phyloP scores from a whole-genome alignment of 2,113 vertebrate genomes.

The Rafetus swinhoei region DNA sequence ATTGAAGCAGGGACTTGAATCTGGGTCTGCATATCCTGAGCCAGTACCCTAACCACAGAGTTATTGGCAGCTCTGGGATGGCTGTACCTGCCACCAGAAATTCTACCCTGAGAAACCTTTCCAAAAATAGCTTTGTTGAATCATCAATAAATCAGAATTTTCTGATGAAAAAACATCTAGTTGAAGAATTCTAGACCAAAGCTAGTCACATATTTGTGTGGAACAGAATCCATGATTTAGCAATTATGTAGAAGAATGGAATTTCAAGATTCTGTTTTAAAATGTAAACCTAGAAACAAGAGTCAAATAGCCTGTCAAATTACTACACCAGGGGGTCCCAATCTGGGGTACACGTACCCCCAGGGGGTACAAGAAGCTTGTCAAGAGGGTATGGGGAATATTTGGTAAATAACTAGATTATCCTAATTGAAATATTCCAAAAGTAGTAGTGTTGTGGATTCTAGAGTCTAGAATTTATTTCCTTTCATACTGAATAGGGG shows the following conservation, averaged over 20 bases:
- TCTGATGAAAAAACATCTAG: neutral
- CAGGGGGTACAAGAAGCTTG: too few species aligned
- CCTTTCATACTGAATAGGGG: too few species aligned
- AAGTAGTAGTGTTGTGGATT: too few species aligned
- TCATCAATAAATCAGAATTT: neutral
- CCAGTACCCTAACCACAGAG: neutral
- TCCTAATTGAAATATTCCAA: too few species aligned
- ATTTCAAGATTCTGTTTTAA: constrained; percentile 40
- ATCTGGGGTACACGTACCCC: too few species aligned
- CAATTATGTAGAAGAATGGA: neutral
- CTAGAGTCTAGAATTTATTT: too few species aligned
- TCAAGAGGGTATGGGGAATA: too few species aligned
- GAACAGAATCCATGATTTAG: neutral
- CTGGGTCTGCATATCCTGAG: neutral
- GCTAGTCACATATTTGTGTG: neutral
- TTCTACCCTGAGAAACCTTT: neutral
- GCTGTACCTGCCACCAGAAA: neutral
- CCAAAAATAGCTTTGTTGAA: neutral
- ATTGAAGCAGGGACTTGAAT: neutral
- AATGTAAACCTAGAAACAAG: constrained; percentile 39
- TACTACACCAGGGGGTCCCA: neutral
- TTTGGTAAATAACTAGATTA: too few species aligned
- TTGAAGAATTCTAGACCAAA: neutral
- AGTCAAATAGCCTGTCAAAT: constrained; percentile 40
- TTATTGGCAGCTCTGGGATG: neutral